Conservation (phyloP, 2,888 invertebrate genomes). For the Agonopterix heracliana region DNA sequence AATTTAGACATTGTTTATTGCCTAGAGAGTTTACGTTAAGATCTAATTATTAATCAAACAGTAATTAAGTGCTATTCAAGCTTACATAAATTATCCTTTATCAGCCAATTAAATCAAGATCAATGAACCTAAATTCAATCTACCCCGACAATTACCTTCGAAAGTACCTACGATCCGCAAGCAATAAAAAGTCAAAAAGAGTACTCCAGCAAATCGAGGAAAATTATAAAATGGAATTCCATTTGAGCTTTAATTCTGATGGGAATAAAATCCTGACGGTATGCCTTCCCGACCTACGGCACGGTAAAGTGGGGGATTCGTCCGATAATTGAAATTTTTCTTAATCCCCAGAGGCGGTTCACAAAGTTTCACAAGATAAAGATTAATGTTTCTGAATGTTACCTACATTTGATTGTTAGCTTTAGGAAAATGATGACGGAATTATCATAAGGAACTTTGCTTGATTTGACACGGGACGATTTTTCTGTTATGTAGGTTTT, state of each 20-base stretch:
- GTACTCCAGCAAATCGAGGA: constrained; percentile 7
- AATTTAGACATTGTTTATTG: too few species aligned
- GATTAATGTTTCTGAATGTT: constrained; percentile 2
- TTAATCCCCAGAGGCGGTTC: constrained; percentile 38
- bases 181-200: too few species aligned
- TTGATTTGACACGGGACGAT: too few species aligned
- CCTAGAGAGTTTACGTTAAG: constrained; percentile 3
- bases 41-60: not conserved
- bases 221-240: constrained; percentile 54
- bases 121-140: constrained; percentile 9
- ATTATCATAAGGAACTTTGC: too few species aligned
- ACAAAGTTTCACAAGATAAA: constrained; percentile 15
- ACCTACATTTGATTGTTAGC: not conserved
- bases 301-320: constrained; percentile 9
- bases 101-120: not conserved
- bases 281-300: constrained; percentile 28
- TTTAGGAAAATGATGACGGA: not conserved
- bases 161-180: constrained; percentile 9
- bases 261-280: constrained; percentile 41
- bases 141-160: constrained; percentile 17
- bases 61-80: too few species aligned
- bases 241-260: constrained; percentile 48
- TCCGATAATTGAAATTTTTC: constrained; percentile 56
- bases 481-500: too few species aligned
- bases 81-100: not conserved